phyloP scores from a whole-genome alignment of 1,140 invertebrate genomes.

The Neomicropteryx cornuta region DNA sequence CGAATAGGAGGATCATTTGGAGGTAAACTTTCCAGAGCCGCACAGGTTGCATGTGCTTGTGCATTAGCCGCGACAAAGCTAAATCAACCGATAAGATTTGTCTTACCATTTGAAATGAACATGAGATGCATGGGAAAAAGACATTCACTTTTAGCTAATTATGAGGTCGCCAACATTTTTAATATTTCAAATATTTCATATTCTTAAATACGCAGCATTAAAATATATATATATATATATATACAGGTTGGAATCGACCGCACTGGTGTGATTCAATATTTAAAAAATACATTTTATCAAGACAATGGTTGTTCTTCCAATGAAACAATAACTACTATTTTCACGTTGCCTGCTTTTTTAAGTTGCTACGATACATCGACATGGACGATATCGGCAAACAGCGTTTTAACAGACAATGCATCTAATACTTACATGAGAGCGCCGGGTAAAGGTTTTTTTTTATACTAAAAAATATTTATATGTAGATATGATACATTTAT shows the following conservation, averaged over 20 bases:
- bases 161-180: constrained; percentile 33
- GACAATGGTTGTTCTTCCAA: constrained; percentile 45
- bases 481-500: background rate
- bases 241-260: constrained; percentile 48
- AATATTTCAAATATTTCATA: constrained; percentile 6
- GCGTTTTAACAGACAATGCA: constrained; percentile 44
- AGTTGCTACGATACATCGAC: constrained; percentile 42
- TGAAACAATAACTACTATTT: constrained; percentile 28
- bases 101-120: constrained; percentile 49
- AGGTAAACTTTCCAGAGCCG: constrained; percentile 41
- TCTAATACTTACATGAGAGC: constrained; percentile 43
- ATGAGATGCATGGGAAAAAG: constrained; percentile 49
- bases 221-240: constrained; percentile 10
- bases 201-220: background rate
- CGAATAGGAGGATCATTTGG: constrained; percentile 56
- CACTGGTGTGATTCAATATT: constrained; percentile 45
- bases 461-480: constrained; percentile 1
- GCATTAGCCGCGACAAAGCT: constrained; percentile 43
- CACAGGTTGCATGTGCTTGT: constrained; percentile 36
- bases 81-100: constrained; percentile 43
- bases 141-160: constrained; percentile 35
- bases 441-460: too few relatives aligned
- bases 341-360: constrained; percentile 22
- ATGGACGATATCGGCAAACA: constrained; percentile 38
- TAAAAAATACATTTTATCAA: constrained; percentile 42